These are phyloP conservation scores for Caenorhabditis sp. DNA, from an alignment of 2,888 invertebrate genomes.

Conservation along the genomic window DNA sequence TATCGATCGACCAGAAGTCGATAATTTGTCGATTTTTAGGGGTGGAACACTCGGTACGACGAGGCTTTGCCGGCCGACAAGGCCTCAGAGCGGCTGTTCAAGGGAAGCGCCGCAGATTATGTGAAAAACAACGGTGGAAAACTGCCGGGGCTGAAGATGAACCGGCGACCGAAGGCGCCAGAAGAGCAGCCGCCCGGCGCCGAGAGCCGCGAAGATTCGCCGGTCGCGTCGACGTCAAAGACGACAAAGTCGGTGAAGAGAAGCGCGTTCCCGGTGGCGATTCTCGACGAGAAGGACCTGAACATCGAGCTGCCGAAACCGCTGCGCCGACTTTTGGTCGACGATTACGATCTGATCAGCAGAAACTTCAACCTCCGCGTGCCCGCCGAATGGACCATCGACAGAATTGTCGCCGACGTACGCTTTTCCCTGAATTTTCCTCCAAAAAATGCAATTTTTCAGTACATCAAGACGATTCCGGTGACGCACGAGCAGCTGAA, in stretches of 20 bases:
- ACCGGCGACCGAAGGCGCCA: too few relatives aligned
- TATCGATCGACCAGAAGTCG: background rate
- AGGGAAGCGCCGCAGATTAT: conserved; percentile 9
- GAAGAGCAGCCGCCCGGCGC: background rate
- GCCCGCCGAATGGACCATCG: conserved; percentile 34
- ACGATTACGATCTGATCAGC: conserved; percentile 45
- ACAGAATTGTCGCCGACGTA: conserved; percentile 48
- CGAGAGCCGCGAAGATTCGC: background rate
- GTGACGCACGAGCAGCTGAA: background rate
- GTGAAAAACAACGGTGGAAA: background rate
- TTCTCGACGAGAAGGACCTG: background rate
- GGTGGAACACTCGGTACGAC: conserved; percentile 59
- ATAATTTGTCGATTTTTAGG: conserved; percentile 8
- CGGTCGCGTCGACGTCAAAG: background rate
- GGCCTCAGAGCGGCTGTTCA: background rate
- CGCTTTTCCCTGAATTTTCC: too few relatives aligned
- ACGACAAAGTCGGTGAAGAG: background rate
- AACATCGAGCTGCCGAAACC: conserved; percentile 28
- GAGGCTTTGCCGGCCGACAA: conserved; percentile 21
- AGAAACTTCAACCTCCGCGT: conserved; percentile 12
- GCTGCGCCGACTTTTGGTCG: conserved; percentile 38
- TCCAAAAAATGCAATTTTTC: too few relatives aligned
- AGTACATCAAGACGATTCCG: conserved; percentile 37
- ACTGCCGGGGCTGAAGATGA: too few relatives aligned
- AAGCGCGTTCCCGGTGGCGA: background rate